Conservation (phyloP, 2,888 invertebrate species). For the Fragum sueziense region DNA sequence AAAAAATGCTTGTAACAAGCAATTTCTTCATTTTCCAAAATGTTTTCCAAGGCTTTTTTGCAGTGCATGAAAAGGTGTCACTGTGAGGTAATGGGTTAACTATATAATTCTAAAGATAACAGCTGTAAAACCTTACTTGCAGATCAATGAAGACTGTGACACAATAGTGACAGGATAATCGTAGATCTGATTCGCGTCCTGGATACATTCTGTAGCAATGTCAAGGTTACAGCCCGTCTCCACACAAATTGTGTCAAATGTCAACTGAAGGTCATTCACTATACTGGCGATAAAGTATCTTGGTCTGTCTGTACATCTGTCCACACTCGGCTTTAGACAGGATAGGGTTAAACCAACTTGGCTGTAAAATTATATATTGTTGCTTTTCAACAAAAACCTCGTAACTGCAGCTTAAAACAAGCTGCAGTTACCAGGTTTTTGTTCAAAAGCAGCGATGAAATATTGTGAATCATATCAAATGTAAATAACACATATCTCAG, state of each 20-base stretch:
- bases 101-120: too few species aligned
- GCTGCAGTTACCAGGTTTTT: too few species aligned
- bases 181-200: constrained; percentile 31
- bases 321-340: constrained; percentile 28
- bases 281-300: constrained; percentile 47
- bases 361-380: constrained; percentile 11
- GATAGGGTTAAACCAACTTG: constrained; percentile 26
- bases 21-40: neutral
- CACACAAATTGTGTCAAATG: constrained; percentile 46
- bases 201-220: constrained; percentile 39
- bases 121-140: constrained; percentile 46
- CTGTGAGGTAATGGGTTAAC: neutral
- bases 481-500: too few species aligned
- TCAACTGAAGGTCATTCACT: constrained; percentile 43
- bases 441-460: too few species aligned
- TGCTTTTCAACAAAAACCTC: too few species aligned
- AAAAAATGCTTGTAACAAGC: neutral
- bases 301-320: constrained; percentile 31
- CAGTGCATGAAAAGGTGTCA: neutral
- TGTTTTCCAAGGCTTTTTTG: neutral
- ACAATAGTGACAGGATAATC: constrained; percentile 41
- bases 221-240: constrained; percentile 38
- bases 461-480: too few species aligned
- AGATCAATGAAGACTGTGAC: constrained; percentile 36
- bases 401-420: too few species aligned